These are phyloP conservation scores for Leptosomus discolor DNA, from an alignment of 2,113 vertebrate genomes.

Conservation along the genomic window DNA sequence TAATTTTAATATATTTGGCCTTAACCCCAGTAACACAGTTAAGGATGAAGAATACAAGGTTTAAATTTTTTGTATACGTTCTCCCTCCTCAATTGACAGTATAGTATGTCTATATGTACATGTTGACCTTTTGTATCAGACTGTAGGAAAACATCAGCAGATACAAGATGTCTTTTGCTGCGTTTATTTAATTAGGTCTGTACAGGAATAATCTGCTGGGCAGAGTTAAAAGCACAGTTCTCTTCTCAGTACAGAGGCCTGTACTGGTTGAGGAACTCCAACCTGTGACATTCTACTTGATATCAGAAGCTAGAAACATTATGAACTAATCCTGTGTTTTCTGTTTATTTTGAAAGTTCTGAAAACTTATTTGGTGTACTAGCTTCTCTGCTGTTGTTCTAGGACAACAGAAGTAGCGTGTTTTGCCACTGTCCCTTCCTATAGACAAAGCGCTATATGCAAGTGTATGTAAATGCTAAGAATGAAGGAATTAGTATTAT, in stretches of 20 bases:
- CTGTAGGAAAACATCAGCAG: not conserved
- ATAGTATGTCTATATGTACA: not conserved
- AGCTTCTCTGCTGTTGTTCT: not conserved
- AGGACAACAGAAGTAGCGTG: not conserved
- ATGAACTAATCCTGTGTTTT: not conserved
- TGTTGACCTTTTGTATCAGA: not conserved
- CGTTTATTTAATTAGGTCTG: not conserved
- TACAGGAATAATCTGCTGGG: not conserved
- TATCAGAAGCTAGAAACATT: not conserved
- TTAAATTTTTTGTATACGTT: not conserved
- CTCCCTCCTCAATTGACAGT: not conserved
- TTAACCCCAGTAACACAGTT: not conserved
- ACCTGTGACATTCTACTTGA: not conserved
- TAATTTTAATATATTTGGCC: not conserved
- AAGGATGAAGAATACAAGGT: not conserved
- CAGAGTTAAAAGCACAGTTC: not conserved
- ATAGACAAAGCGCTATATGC: not conserved
- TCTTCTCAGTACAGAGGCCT: not conserved
- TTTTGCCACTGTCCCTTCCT: not conserved
- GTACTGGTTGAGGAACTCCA: accelerated
- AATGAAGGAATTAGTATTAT: not conserved
- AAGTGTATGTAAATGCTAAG: accelerated
- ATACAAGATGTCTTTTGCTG: not conserved
- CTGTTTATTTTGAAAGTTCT: not conserved
- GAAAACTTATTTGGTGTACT: not conserved